A percentile compares a stretch with the other conserved stretches of the same genome.
Evolutionary conservation across 2,797 vertebrate genomes (phyloP).

Genomic region (Paratrypauchen microcephalus): DNA sequence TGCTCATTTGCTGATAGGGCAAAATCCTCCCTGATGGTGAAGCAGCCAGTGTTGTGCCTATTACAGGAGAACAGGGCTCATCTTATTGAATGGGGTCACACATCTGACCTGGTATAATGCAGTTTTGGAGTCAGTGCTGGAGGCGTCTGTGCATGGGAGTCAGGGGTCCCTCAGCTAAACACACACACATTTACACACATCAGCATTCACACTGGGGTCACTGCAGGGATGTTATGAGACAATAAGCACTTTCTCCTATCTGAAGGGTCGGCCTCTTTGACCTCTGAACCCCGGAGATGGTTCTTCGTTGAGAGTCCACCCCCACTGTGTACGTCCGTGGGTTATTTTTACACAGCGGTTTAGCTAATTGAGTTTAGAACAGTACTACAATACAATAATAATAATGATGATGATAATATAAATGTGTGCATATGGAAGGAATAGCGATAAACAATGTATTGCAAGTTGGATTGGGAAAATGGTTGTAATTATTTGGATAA

Average conservation of each 20-base stretch:
- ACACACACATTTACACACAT: background rate
- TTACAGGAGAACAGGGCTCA: conserved; percentile 51
- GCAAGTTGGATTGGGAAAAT: too few relatives aligned
- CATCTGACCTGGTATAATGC: conserved; percentile 53
- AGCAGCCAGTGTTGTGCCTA: conserved; percentile 37
- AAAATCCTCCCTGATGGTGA: conserved; percentile 8
- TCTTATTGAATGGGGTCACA: conserved; percentile 53
- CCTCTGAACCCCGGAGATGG: conserved; percentile 55
- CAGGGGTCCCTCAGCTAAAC: conserved; percentile 15
- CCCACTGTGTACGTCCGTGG: background rate
- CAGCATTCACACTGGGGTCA: conserved; percentile 7
- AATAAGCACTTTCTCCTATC: conserved; percentile 65
- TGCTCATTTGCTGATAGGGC: conserved; percentile 17
- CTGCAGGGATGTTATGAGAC: conserved; percentile 31
- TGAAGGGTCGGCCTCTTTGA: conserved; percentile 47
- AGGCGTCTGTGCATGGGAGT: conserved; percentile 21
- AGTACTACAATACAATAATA: background rate
- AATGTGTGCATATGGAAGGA: too few relatives aligned
- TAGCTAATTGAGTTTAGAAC: background rate
- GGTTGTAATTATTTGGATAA: too few relatives aligned
- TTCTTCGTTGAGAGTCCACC: conserved; percentile 14
- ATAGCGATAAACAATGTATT: background rate
- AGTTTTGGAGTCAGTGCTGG: conserved; percentile 51
- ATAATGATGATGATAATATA: too few relatives aligned
- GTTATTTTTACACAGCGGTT: background rate